Evolutionary conservation across 2,113 vertebrate genomes (phyloP).

Genomic region (Australoheros scitulus): DNA sequence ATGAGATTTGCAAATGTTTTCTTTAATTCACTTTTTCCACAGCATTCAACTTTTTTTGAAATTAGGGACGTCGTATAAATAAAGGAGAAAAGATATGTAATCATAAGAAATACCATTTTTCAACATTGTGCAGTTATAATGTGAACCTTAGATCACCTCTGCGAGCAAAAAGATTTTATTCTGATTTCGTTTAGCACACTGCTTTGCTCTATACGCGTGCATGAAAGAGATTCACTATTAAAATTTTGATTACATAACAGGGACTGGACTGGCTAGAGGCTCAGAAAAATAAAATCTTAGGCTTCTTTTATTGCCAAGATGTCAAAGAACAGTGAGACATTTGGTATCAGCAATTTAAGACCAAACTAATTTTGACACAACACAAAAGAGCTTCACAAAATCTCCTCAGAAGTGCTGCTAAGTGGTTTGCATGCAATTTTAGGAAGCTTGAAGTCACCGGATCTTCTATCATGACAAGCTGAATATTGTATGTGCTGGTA

Average conservation of each 20-base stretch:
- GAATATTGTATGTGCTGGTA: conserved; percentile 4
- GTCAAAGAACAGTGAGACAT: conserved; percentile 39
- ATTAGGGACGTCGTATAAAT: no score
- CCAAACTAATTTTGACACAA: conserved; percentile 21
- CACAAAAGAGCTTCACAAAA: conserved; percentile 19
- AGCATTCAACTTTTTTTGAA: not conserved
- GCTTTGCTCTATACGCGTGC: conserved; percentile 13
- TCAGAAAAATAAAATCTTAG: conserved; percentile 25
- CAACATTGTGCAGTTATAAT: not conserved
- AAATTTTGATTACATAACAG: conserved; percentile 50
- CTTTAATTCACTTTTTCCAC: not conserved
- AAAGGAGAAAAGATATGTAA: not conserved
- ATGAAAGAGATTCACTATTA: conserved; percentile 51
- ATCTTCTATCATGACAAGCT: not conserved
- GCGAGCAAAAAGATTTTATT: not conserved
- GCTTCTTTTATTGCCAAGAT: conserved; percentile 26
- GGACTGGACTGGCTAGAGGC: conserved; percentile 34
- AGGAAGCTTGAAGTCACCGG: conserved; percentile 24
- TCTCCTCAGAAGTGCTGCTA: not conserved
- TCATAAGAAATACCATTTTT: not conserved
- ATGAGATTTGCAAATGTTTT: not conserved
- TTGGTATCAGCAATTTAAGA: conserved; percentile 23
- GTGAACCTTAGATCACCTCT: conserved; percentile 25
- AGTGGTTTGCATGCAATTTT: not conserved
- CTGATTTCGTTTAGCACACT: conserved; percentile 1